Percentiles rank a stretch among this genome's conserved stretches.
Evolutionary conservation across 2,797 vertebrate species (phyloP).

Genomic region (Helostoma temminkii): DNA sequence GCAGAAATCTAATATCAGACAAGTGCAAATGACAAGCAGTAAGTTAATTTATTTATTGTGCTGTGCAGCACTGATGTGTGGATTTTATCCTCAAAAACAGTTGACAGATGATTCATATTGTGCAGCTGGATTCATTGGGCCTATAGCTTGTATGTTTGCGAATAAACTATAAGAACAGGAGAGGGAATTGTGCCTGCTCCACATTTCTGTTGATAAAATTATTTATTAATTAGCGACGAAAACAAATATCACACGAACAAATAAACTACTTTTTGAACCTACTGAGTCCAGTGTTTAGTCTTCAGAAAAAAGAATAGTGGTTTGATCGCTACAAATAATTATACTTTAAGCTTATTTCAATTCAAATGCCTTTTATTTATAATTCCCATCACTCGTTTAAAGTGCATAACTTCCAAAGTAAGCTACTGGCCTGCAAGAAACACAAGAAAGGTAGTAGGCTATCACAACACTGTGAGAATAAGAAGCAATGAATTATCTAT

Average conservation of each 20-base stretch:
- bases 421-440: constrained; percentile 74
- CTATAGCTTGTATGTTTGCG: background rate
- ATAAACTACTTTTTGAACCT: constrained; percentile 64
- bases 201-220: constrained; percentile 71
- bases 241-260: constrained; percentile 75
- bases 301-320: constrained; percentile 28
- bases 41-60: background rate
- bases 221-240: constrained; percentile 73
- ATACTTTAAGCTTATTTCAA: constrained; percentile 67
- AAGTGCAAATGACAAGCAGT: background rate
- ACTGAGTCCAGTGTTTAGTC: constrained; percentile 44
- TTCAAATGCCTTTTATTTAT: constrained; percentile 57
- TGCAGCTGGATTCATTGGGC: background rate
- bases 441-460: constrained; percentile 68
- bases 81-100: background rate
- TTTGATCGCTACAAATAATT: constrained; percentile 54
- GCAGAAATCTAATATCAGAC: background rate
- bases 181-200: background rate
- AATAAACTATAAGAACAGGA: background rate
- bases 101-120: background rate
- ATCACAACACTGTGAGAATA: constrained; percentile 71
- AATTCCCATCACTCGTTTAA: constrained; percentile 86
- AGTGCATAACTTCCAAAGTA: constrained; percentile 91
- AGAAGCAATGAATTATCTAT: constrained; percentile 77
- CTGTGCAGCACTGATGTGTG: background rate